Conservation (phyloP, 1,140 invertebrate genomes). For the Phymorhynchus buccinoides region DNA sequence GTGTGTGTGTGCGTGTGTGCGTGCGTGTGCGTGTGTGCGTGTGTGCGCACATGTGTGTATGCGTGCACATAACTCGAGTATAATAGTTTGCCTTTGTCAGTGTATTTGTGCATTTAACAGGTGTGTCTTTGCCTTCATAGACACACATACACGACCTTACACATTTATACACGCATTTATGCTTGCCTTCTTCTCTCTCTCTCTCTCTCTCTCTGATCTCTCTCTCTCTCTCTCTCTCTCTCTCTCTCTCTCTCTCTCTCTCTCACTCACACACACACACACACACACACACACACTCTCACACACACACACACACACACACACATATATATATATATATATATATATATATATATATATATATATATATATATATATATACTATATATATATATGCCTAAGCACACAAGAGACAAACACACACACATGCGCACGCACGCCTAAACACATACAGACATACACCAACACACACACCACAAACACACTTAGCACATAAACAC, state of each 20-base stretch:
- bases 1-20: background rate
- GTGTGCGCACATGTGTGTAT: background rate
- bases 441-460: too few species aligned
- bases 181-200: background rate
- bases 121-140: too few species aligned
- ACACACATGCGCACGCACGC: too few species aligned
- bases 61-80: too few species aligned
- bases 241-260: background rate
- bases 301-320: constrained; percentile 34
- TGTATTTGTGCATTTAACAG: too few species aligned
- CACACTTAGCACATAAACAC: too few species aligned
- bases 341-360: background rate
- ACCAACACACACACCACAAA: too few species aligned
- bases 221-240: too few species aligned
- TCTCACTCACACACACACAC: constrained; percentile 17
- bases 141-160: too few species aligned
- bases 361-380: constrained; percentile 18
- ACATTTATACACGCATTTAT: too few species aligned
- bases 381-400: background rate
- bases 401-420: background rate
- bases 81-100: too few species aligned
- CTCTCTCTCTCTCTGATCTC: too few species aligned
- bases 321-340: background rate
- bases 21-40: background rate
- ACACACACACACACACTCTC: constrained; percentile 23